Base-by-base conservation (phyloP, 1,140 invertebrate genomes). In the Lysiphlebus fabarum region DNA sequence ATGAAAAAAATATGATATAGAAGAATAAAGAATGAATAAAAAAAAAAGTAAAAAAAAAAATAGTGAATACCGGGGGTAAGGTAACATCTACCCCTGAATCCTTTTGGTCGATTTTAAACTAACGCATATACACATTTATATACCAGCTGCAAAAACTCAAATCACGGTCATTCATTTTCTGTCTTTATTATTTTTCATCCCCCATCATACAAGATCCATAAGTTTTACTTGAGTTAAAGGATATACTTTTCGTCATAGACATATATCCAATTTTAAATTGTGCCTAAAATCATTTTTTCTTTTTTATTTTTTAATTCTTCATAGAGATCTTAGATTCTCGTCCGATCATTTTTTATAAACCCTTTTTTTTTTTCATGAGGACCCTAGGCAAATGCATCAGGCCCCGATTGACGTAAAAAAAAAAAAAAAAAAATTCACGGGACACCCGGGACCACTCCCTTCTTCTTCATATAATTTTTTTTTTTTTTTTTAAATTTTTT, bases 71-170 rank as follows among this genome's bases (percentile, higher is more conserved):
- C 8, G 37, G 17, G 47, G 53, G 38, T 34, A 54, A 37, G 38
- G 51, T 56, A 44, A 58, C 33, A 3, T 51, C 49, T 36, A 67
- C 67, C 70, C 63, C 65, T 48, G 73, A 77, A 77, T 74, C 75
- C 75, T 78, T 79, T 77, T 74, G 66, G 62, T 71, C 54, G 67
- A 69, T 65, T 62, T 40, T n/a, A n/a, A n/a, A n/a, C n/a, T n/a
- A n/a, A n/a, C n/a, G n/a, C n/a, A n/a, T n/a, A n/a, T n/a, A 53
- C 49, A 60, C 17, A 40, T 40, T 6, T 36, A 12, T 54, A 62
- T 64, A 63, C 72, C 77, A 77, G 76, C 77, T 78, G 76, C 76
- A 76, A 77, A 78, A 79, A 77, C 72, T 68, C 67, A 17, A 3
- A 17, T 62, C 56, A 62, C 37, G 60, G 44, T 43, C 55, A 47